Evolutionary conservation across 2,888 invertebrate genomes (phyloP).

Genomic region (Trissolcus brochymenae): DNA sequence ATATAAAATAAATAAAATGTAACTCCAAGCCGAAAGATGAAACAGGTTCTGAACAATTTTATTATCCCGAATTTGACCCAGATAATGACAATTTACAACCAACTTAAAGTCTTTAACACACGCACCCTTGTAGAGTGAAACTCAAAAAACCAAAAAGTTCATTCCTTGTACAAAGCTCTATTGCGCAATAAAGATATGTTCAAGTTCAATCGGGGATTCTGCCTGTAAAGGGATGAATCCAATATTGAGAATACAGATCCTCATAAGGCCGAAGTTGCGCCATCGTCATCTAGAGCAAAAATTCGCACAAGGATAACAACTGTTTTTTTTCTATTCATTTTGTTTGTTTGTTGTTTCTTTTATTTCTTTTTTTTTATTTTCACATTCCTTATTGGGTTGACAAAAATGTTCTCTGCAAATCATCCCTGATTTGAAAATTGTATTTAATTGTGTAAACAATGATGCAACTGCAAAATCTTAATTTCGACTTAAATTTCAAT

Average conservation of each 20-base stretch:
- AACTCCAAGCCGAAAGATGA: background rate
- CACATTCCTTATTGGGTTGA: too few species aligned
- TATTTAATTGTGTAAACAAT: too few species aligned
- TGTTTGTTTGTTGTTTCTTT: constrained; percentile 6
- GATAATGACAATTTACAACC: background rate
- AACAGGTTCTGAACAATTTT: background rate
- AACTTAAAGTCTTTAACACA: background rate
- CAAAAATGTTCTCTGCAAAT: too few species aligned
- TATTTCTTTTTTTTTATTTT: background rate
- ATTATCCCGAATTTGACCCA: background rate
- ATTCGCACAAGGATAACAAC: constrained; percentile 64
- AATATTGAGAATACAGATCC: constrained; percentile 47
- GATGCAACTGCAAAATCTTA: too few species aligned
- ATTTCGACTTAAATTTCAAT: too few species aligned
- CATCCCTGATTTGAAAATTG: too few species aligned
- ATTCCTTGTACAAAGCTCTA: background rate
- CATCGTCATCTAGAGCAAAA: constrained; percentile 67
- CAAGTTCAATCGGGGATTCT: constrained; percentile 16
- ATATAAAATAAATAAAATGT: background rate
- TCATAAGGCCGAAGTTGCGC: constrained; percentile 64
- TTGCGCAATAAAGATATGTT: constrained; percentile 12
- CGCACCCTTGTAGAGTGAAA: background rate
- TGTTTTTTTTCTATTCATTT: constrained; percentile 31
- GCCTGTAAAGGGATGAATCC: constrained; percentile 23
- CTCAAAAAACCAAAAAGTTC: background rate